phyloP scores from a whole-genome alignment of 1,140 invertebrate species.

The Triops longicaudatus region DNA sequence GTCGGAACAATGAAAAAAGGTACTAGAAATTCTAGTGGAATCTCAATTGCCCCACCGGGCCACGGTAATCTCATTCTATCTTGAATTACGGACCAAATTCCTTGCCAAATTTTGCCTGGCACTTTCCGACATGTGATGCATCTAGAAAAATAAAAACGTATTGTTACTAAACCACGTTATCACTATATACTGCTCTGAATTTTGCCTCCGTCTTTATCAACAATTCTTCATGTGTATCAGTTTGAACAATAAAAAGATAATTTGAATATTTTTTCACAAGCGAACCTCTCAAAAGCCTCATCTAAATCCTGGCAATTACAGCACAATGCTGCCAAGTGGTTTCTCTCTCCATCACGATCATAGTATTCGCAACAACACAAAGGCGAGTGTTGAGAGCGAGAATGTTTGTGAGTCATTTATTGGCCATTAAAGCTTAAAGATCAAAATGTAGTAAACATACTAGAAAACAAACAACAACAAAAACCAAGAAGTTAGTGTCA shows the following conservation, averaged over 20 bases:
- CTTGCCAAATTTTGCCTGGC: not conserved
- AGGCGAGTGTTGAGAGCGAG: not conserved
- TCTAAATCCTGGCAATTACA: slow-evolving; percentile 19
- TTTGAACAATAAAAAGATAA: too few relatives aligned
- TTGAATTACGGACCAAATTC: not conserved
- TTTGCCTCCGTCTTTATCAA: too few relatives aligned
- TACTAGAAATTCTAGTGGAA: not conserved
- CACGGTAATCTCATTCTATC: slow-evolving; percentile 19
- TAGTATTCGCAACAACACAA: slow-evolving; percentile 22
- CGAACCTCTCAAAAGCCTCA: slow-evolving; percentile 9
- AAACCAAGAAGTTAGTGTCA: too few relatives aligned
- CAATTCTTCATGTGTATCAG: too few relatives aligned
- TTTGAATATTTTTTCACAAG: not conserved
- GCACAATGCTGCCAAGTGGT: not conserved
- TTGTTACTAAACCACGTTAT: too few relatives aligned
- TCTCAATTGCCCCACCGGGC: slow-evolving; percentile 13
- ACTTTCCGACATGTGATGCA: not conserved
- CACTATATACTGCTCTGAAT: too few relatives aligned
- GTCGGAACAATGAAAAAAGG: slow-evolving; percentile 11
- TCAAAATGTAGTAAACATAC: not conserved
- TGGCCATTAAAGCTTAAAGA: not conserved
- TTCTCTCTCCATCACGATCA: slow-evolving; percentile 18
- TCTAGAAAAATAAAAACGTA: not conserved
- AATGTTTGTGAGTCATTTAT: not conserved
- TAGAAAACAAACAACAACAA: too few relatives aligned